Evolutionary conservation across 2,113 vertebrate genomes (phyloP).

Genomic region (Lepus timidus): DNA sequence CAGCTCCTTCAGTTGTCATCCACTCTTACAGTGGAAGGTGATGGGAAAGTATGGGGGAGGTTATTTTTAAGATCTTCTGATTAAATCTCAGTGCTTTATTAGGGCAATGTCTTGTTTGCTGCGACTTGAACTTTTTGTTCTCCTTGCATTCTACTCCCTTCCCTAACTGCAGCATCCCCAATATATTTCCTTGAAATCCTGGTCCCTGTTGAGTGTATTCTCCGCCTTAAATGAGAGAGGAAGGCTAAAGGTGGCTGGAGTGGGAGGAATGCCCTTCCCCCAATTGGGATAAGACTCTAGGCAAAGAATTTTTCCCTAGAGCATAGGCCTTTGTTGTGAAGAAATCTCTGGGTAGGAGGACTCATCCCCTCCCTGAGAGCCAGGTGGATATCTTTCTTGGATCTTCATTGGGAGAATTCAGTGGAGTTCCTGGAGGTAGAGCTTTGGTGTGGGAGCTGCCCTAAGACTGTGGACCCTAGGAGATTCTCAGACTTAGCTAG

Average conservation of each 20-base stretch:
- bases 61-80: slow-evolving; percentile 13
- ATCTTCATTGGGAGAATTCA: slow-evolving; percentile 41
- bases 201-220: neutral
- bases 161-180: neutral
- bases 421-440: slow-evolving; percentile 39
- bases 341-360: slow-evolving; percentile 44
- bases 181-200: slow-evolving; percentile 49
- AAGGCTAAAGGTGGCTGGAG: neutral
- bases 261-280: slow-evolving; percentile 64
- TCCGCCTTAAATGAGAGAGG: neutral
- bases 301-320: slow-evolving; percentile 73
- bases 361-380: neutral
- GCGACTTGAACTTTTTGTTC: slow-evolving; percentile 36
- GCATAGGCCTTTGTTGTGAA: slow-evolving; percentile 55
- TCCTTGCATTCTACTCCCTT: neutral
- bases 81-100: slow-evolving; percentile 57
- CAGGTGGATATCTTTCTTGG: slow-evolving; percentile 44
- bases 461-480: neutral
- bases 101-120: slow-evolving; percentile 14
- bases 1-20: slow-evolving; percentile 17
- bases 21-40: neutral
- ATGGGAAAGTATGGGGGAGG: neutral
- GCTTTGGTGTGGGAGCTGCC: neutral
- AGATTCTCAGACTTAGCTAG: neutral
- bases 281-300: neutral